phyloP scores from a whole-genome alignment of 2,888 invertebrate genomes.

The Sesamia inferens region DNA sequence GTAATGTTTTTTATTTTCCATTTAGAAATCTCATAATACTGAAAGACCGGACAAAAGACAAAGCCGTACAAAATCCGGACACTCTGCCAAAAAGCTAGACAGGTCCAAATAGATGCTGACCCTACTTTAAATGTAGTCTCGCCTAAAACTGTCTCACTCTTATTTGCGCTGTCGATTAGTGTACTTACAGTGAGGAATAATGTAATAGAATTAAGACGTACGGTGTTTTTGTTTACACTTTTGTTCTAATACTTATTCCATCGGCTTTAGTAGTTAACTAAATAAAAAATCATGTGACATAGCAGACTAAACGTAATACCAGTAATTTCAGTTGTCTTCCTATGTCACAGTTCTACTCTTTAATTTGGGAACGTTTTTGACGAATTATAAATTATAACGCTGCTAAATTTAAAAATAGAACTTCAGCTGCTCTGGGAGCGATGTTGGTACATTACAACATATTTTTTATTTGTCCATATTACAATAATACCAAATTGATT shows the following conservation, averaged over 20 bases:
- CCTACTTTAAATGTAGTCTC: constrained; percentile 32
- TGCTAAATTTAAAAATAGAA: too few relatives aligned
- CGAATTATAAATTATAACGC: too few relatives aligned
- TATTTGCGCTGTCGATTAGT: constrained; percentile 42
- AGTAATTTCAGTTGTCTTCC: too few relatives aligned
- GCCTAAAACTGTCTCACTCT: constrained; percentile 29
- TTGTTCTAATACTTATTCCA: not conserved
- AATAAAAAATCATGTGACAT: too few relatives aligned
- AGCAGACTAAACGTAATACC: too few relatives aligned
- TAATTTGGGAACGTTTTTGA: too few relatives aligned
- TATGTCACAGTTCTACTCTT: too few relatives aligned
- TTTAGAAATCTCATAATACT: too few relatives aligned
- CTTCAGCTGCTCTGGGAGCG: not conserved
- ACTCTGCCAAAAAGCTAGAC: not conserved
- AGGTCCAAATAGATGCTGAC: constrained; percentile 37
- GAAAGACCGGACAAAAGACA: not conserved
- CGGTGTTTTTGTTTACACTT: constrained; percentile 10
- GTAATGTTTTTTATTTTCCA: too few relatives aligned
- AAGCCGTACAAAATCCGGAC: not conserved
- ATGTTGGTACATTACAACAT: not conserved
- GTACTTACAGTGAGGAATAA: constrained; percentile 21
- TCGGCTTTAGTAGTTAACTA: too few relatives aligned
- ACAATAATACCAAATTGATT: not conserved
- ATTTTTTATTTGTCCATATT: not conserved
- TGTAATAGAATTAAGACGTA: constrained; percentile 26